Conservation (phyloP, 2,888 invertebrate genomes). For the Polydesmus complanatus region DNA sequence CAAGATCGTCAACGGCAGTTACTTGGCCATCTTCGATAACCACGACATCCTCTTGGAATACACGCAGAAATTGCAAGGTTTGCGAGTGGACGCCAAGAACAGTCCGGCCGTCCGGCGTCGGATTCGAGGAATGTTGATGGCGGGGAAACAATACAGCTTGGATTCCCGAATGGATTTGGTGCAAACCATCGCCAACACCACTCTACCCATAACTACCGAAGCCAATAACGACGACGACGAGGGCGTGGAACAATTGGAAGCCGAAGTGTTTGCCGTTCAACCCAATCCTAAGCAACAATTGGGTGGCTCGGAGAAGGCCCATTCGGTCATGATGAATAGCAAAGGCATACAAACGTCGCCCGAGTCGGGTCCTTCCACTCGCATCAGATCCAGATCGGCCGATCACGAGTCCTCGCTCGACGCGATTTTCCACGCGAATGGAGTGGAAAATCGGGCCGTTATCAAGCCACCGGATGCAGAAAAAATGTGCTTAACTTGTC, state of each 20-base stretch:
- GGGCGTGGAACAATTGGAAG: neutral
- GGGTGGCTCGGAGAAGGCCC: too few relatives aligned
- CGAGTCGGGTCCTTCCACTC: too few relatives aligned
- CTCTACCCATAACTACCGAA: slow-evolving; percentile 14
- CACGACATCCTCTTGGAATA: slow-evolving; percentile 55
- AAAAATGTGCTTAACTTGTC: too few relatives aligned
- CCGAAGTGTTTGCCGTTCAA: neutral
- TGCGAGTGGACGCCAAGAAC: slow-evolving; percentile 57
- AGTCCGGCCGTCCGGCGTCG: slow-evolving; percentile 74
- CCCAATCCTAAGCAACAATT: too few relatives aligned
- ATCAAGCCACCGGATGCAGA: too few relatives aligned
- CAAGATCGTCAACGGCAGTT: slow-evolving; percentile 87
- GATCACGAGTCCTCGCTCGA: too few relatives aligned
- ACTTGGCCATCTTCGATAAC: slow-evolving; percentile 77
- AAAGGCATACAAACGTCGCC: neutral
- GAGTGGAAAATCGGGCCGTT: too few relatives aligned
- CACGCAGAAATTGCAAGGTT: slow-evolving; percentile 51
- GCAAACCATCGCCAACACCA: slow-evolving; percentile 21
- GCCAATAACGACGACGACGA: slow-evolving; percentile 3
- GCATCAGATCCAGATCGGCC: neutral
- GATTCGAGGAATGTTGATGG: slow-evolving; percentile 73
- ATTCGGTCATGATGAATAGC: too few relatives aligned
- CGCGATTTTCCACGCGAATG: too few relatives aligned
- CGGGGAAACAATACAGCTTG: slow-evolving; percentile 77
- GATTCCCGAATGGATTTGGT: slow-evolving; percentile 85